phyloP scores from a whole-genome alignment of 2,797 vertebrate genomes.

The Smutsia temminckii region DNA sequence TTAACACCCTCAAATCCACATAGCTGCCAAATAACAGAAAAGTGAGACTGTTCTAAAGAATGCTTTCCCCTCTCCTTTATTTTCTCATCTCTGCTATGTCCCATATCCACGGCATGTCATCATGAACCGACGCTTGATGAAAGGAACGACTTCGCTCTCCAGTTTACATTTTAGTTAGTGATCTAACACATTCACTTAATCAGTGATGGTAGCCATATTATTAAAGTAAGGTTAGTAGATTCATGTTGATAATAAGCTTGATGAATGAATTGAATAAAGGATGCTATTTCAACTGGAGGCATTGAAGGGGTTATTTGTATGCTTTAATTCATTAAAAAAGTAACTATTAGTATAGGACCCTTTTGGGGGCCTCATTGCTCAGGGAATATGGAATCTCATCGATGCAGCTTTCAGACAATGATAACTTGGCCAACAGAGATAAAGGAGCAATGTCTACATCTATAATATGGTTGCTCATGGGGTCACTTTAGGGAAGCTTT shows the following conservation, averaged over 20 bases:
- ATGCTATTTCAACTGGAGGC: neutral
- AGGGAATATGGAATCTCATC: neutral
- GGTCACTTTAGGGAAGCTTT: neutral
- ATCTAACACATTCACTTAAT: neutral
- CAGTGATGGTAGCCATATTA: neutral
- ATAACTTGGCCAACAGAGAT: neutral
- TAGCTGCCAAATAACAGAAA: neutral
- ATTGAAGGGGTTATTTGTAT: conserved; percentile 1
- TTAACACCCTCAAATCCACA: neutral
- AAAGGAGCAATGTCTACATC: neutral
- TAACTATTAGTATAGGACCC: neutral
- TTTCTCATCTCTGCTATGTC: neutral
- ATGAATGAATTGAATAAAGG: neutral
- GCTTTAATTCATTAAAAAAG: neutral
- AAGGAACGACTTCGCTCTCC: neutral
- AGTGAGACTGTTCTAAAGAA: neutral
- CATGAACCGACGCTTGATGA: neutral
- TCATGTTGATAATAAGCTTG: neutral
- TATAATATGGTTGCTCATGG: neutral
- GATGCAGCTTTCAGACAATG: neutral
- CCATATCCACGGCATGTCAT: neutral
- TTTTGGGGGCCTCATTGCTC: neutral
- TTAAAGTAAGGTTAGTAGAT: neutral
- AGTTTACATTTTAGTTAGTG: neutral
- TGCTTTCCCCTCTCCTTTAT: neutral